Base-by-base conservation (phyloP, 1,140 invertebrate species). In the Nasonia vitripennis region DNA sequence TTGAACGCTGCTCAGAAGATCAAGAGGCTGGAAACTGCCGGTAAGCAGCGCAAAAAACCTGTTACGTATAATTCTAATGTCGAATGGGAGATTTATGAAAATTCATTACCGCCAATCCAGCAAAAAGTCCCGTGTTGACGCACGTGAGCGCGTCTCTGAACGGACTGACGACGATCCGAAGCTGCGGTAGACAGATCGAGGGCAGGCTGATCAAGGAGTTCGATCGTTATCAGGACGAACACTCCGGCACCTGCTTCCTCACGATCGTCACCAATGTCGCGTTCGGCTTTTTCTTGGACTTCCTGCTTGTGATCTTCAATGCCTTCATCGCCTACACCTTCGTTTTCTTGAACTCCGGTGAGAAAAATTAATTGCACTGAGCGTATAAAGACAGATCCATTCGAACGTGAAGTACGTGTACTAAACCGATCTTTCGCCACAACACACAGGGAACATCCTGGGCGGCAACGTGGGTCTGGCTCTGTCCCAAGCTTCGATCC, bases 81-180 rank as follows among this genome's bases (percentile, higher is more conserved):
- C 4, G 68, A 71, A 12, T 27, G 0, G 68, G 20, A 71, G 23
- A 71, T 12, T 34, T 62, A 20, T 71, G 41, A 45, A 41, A 41
- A 73, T 73, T 6, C 23, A 73, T n/a, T 51, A 71, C 67, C 70
- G 17, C 55, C 37, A 77, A 71, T 67, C 75, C 17, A 96, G 95
- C 94, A 20, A 95, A 95, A 80, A 96, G 96, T 92, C 97, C 98
- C 0, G 95, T 98, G 0, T 98, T 97, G 89, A 96, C 97, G 0
- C 97, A 98, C 86, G 94, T 98, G 48, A 96, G 95, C 41, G 95
- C 97, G 0, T 96, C 96, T 0, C 89, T 98, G 2, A 95, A 96
- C 87, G 98, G 98, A 3, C 93, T 98, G 6, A 95, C 95, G 78
- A 98, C 97, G 0, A 97, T 98, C 62, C 93, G 97, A 81, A 96